Percentiles rank a stretch among this genome's conserved stretches.
These are phyloP conservation scores for Macroglossus sobrinus DNA, from an alignment of 2,113 vertebrate species.

Conservation along the genomic window DNA sequence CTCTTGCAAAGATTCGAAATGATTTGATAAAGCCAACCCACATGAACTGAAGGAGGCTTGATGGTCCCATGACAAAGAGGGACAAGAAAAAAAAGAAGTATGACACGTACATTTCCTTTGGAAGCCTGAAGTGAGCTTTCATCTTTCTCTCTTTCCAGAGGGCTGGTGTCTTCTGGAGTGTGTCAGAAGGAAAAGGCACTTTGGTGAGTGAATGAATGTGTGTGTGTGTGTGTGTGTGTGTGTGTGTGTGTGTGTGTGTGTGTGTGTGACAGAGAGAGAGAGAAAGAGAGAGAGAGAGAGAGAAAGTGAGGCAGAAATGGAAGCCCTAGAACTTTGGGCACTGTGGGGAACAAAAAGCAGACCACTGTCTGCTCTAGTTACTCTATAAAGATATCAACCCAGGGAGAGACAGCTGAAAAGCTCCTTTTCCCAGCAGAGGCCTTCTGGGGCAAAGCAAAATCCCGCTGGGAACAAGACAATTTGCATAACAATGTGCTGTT, in stretches of 20 bases:
- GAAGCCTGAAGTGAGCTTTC: not conserved
- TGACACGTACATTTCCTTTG: not conserved
- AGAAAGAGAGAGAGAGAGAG: no score
- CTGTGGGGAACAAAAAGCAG: not conserved
- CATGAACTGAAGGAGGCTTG: not conserved
- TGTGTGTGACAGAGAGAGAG: not conserved
- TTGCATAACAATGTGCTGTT: slow-evolving; percentile 79
- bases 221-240: not conserved
- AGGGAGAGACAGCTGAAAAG: slow-evolving; percentile 60
- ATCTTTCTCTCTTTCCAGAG: not conserved
- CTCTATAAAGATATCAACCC: slow-evolving; percentile 51
- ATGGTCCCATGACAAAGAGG: not conserved
- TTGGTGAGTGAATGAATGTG: not conserved
- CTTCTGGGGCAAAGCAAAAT: slow-evolving; percentile 59
- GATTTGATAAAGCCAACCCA: slow-evolving; percentile 35
- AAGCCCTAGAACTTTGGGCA: slow-evolving; percentile 42
- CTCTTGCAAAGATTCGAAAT: slow-evolving; percentile 36
- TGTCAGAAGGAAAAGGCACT: not conserved
- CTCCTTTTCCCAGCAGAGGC: slow-evolving; percentile 51
- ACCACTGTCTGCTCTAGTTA: not conserved
- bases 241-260: not conserved
- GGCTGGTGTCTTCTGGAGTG: not conserved
- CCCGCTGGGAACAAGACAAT: slow-evolving; percentile 71
- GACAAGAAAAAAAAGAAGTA: not conserved
- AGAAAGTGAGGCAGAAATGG: not conserved